phyloP scores from a whole-genome alignment of 2,888 invertebrate genomes.

The Andrena dorsata region DNA sequence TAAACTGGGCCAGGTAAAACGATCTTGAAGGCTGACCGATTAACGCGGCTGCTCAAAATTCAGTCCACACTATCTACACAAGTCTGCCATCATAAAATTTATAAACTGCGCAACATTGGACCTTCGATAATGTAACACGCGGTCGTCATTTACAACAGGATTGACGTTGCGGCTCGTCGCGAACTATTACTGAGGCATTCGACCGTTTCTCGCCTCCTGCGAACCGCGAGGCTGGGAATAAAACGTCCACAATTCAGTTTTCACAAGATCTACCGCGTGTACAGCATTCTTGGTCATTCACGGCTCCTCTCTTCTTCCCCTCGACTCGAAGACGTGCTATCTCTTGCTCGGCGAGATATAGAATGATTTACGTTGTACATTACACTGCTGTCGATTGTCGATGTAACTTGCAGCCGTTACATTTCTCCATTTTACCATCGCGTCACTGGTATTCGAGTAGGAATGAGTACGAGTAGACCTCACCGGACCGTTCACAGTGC shows the following conservation, averaged over 20 bases:
- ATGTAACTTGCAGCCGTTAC: conserved; percentile 11
- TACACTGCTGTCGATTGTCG: conserved; percentile 27
- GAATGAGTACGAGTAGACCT: conserved; percentile 31
- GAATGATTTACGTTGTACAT: not conserved
- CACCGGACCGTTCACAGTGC: conserved; percentile 41
- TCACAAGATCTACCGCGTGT: conserved; percentile 8
- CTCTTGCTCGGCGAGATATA: conserved; percentile 1
- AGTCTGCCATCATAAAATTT: conserved; percentile 66
- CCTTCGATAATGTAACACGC: conserved; percentile 35
- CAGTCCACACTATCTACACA: conserved; percentile 63
- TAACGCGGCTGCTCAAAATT: conserved; percentile 46
- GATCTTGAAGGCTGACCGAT: conserved; percentile 51
- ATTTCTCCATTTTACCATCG: conserved; percentile 12
- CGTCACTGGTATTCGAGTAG: conserved; percentile 26
- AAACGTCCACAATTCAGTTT: conserved; percentile 20
- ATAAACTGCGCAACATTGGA: conserved; percentile 64
- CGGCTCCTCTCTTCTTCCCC: not conserved
- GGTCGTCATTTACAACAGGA: conserved; percentile 39
- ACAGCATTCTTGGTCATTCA: conserved; percentile 7
- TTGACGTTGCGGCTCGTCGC: conserved; percentile 14
- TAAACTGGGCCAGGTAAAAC: conserved; percentile 40
- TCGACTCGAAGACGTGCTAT: conserved; percentile 18
- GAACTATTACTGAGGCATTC: conserved; percentile 19
- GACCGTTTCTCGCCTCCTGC: conserved; percentile 6
- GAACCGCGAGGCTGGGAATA: conserved; percentile 4